Base-by-base conservation (phyloP, 1,140 invertebrate genomes). In the Chrysoperla carnea region DNA sequence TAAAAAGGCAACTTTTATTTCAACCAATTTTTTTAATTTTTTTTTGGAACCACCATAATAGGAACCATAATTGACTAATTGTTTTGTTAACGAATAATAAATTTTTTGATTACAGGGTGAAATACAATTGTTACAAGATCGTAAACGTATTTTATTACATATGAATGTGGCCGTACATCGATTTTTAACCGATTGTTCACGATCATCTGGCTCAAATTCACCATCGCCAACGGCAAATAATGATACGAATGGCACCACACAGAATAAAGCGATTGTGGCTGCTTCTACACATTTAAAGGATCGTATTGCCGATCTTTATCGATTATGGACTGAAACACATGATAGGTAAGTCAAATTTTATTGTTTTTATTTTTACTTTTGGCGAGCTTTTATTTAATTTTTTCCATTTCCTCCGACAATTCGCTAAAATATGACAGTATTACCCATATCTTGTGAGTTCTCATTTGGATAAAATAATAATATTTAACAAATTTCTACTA, bases 121-220 rank as follows among this genome's bases (percentile, higher is more conserved):
- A 49, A 60, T 84, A 51, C 63, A 69, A 31, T 71, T 73, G 47
- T 64, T 89, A 44, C 69, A 75, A 54, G 76, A 81, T 55, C 75
- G 76, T 52, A 80, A 81, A 57, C 63, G 70, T 23, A 70, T 70
- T 31, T 74, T 84, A 67, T 55, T 81, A 43, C 73, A 77, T 43
- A 57, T 84, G 48, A 84, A 84, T 48, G 75, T 80, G 43, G 76
- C 78, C 9, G 78, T 82, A 29, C 78, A 84, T 52, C 73, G 78
- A 29, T 73, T 81, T 53, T 68, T 81, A 38, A 62, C 71, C 46
- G 62, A 71, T 58, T 57, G 69, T 50, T 42, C 60, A 43, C 40
- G 55, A 47, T 55, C 66, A 29, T 57, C 63, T 39, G 59, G 65
- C 51, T 66, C 56, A 45, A 43, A 52, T 9, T 47, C 57, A n/a